Base-by-base conservation (phyloP, 2,797 vertebrate species). In the Xyrichtys novacula region DNA sequence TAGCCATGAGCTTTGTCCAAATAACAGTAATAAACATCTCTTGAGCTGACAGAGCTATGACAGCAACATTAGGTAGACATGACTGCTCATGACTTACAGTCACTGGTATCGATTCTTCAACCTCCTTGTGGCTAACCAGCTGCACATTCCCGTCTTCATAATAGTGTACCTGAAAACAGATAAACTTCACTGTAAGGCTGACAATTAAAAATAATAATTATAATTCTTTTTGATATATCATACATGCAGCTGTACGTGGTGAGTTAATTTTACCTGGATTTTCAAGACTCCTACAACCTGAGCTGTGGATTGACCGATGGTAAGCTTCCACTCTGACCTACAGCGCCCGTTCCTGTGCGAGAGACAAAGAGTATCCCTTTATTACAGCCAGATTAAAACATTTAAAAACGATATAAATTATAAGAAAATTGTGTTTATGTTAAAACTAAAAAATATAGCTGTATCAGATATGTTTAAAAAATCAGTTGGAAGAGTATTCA, bases 141-240 rank as follows among this genome's bases (percentile, higher is more conserved):
- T 99, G 98, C 85, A 99, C 98, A 65, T 99, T 99, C 49, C 98
- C 98, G 91, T 99, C 98, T 94, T 99, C 98, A 92, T 99, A 99
- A 93, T 99, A 99, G 88, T 99, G 98, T 88, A 99, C 98, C 98
- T 99, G 71, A 9, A 67, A 36, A 81, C 40, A 11, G 3, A 39
- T 29, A 1, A 50, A 48, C 6, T 31, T 17, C 1, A 23, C 48
- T 3, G 40, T 15, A 22, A 31, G 42, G 4, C 12, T 60, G 12
- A n/a, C n/a, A 1, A 14, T 8, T 10, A 17, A 36, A 32, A 9
- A 22, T 6, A 39, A 39, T 0, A 2, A 14, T 7, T 46, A 74
- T 17, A 12, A 31, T 42, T 15, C n/a, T 56, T 23, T 2, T 17
- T 55, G 2, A 9, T 26, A 39, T 59, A 61, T 58, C 0, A n/a